A percentile compares a stretch with the other conserved stretches of the same genome.
phyloP scores from a whole-genome alignment of 2,888 invertebrate species.

The Leptarthrus brevirostris region DNA sequence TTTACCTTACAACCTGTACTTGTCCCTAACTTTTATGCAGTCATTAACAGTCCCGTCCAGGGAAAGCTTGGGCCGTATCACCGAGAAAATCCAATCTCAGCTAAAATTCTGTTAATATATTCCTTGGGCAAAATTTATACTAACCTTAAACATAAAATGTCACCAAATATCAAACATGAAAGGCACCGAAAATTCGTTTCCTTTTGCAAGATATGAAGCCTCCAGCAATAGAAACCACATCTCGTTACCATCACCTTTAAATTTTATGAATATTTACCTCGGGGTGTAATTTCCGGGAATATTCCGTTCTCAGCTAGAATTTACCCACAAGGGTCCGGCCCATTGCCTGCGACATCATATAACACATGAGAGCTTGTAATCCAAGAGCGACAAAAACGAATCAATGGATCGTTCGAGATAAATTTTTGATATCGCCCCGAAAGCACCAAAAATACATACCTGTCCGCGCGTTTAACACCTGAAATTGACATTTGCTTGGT shows the following conservation, averaged over 20 bases:
- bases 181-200: constrained; percentile 36
- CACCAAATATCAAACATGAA: constrained; percentile 40
- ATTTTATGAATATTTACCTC: constrained; percentile 53
- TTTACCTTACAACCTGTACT: not conserved
- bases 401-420: constrained; percentile 40
- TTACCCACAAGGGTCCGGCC: constrained; percentile 33
- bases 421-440: constrained; percentile 19
- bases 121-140: constrained; percentile 39
- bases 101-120: constrained; percentile 42
- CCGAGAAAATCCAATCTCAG: constrained; percentile 35
- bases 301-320: constrained; percentile 29
- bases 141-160: constrained; percentile 41
- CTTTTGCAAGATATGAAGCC: constrained; percentile 7
- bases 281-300: constrained; percentile 52
- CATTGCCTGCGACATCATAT: not conserved
- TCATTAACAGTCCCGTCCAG: constrained; percentile 13
- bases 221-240: constrained; percentile 38
- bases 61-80: constrained; percentile 3
- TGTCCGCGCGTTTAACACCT: constrained; percentile 37
- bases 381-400: constrained; percentile 32
- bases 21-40: not conserved
- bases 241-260: constrained; percentile 50
- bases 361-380: constrained; percentile 7
- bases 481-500: constrained; percentile 40
- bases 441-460: not conserved